These are phyloP conservation scores for Capricornis sumatraensis DNA, from an alignment of 2,113 vertebrate species.

Conservation along the genomic window DNA sequence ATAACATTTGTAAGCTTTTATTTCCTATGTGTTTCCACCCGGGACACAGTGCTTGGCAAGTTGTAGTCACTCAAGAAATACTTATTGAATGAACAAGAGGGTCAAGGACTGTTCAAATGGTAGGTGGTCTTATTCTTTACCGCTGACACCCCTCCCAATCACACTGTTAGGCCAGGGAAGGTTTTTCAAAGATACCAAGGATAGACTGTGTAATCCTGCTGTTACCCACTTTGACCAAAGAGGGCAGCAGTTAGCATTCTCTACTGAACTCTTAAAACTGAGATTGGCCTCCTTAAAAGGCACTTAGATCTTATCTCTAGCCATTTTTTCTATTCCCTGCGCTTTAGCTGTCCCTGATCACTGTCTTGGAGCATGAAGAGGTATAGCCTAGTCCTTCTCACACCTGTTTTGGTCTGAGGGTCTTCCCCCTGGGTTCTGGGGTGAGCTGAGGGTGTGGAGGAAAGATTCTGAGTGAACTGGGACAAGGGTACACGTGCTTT, in stretches of 20 bases:
- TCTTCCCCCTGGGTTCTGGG: rapidly evolving
- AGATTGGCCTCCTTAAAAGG: neutral
- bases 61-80: neutral
- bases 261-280: neutral
- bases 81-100: neutral
- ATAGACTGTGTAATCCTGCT: neutral
- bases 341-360: neutral
- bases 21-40: neutral
- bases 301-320: neutral
- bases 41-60: neutral
- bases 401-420: neutral
- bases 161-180: neutral
- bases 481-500: neutral
- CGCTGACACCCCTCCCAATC: neutral
- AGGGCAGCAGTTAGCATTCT: slow-evolving; percentile 10
- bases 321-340: neutral
- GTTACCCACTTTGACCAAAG: slow-evolving; percentile 13
- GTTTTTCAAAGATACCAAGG: neutral
- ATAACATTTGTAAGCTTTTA: neutral
- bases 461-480: neutral
- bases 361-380: neutral
- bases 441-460: neutral
- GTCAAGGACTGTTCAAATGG: neutral
- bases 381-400: neutral
- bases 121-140: neutral